Base-by-base conservation (phyloP, 2,113 vertebrate species). In the Megaceryle torquata region DNA sequence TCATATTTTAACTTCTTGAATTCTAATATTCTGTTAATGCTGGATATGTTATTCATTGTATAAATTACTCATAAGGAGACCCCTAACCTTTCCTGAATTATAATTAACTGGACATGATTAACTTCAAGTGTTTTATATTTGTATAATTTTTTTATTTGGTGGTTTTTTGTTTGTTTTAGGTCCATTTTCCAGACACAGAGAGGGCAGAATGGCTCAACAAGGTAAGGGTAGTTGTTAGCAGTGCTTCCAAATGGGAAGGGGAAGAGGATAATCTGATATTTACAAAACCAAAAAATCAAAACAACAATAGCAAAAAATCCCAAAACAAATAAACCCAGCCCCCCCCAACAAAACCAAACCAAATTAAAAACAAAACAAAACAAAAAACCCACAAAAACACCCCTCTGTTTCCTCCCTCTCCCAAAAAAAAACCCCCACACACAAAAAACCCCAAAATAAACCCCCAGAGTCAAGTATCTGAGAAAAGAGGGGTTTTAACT, bases 171-270 rank as follows among this genome's bases (percentile, higher is more conserved):
- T 61, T 48, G 18, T 74, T 24, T 41, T 97, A 99, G 99, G 99
- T 99, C 74, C 99, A 99, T 96, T 99, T 99, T 97, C 99, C 99
- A 95, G 99, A 99, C 93, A 99, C 99, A 50, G 99, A 99, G 91
- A 97, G 99, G 95, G 99, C 99, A 96, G 99, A 99, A 97, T 99
- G 99, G 99, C 98, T 99, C 90, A 99, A 99, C 97, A 99, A 99
- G 99, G 99, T 99, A 98, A 98, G 97, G 29, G 35, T 17, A 41
- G 20, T 46, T 7, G 37, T 59, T 64, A 69, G 4, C 33, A 33
- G n/a, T 10, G 6, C 9, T 92, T 67, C 35, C n/a, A 70, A 16
- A 61, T 72, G 37, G 28, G 51, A 81, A n/a, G 24, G 39, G 19
- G 13, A 65, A 53, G 21, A 70, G 25, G 39, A 43, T 72, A 77